Evolutionary conservation across 1,140 invertebrate species (phyloP), one percentile per base, ranked within the genome.

Genomic region (Centruroides sculpturatus): DNA sequence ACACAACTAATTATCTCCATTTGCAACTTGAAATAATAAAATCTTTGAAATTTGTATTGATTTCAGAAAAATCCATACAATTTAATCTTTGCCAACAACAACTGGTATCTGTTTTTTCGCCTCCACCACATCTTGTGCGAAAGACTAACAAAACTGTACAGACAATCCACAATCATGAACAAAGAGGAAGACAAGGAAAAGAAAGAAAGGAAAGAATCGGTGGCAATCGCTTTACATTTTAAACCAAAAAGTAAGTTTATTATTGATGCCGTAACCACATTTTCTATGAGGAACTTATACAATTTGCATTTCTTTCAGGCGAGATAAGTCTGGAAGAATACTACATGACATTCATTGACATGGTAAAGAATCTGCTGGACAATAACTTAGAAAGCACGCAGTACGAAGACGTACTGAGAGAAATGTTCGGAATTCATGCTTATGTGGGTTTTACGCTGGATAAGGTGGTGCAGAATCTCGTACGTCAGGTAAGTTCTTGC

Each of bases 341-440:
- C 72, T 97, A 96, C 77, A 82, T 83, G 41, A 83, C 85, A 36
- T 89, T 97, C 73, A 76, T 97, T 46, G 91, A 96, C 64, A 87
- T 96, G 84, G 83, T 98, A 0, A 90, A 91, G 72, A 93, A 89
- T 72, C 82, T 98, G 35, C 74, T 98, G 11, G 94, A 98, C 71
- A 92, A 92, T 35, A 93, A 95, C 71, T 85, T 94, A 79, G 95
- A 98, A 68, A 80, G 85, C 5, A 83, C 82, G 52, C 81, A 84
- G 0, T 98, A 91, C 73, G 94, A 98, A 73, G 94, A 98, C 71
- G 89, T 87, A 3, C 78, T 96, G 47, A 73, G 94, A 48, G 92
- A 96, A 77, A 94, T 98, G 89, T 94, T 96, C 74, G 92, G 92
- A 57, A 97, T 97, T 66, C 87, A 96, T 71, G 94, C 93, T 0